Conservation (phyloP, 2,888 invertebrate species). For the Lingula anatina region DNA sequence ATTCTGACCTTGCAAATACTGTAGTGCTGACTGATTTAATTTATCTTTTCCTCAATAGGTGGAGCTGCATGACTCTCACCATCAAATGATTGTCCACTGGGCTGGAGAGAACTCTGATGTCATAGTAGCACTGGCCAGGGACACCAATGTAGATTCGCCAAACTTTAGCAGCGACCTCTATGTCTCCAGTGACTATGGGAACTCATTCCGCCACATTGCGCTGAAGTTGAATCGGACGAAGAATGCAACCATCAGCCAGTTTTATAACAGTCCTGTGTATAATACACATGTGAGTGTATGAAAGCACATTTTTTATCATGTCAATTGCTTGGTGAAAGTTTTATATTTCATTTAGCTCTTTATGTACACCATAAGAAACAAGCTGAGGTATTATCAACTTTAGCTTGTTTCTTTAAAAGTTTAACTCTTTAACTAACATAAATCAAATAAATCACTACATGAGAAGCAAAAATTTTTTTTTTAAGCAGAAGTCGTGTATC, state of each 20-base stretch:
- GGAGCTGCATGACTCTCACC: constrained; percentile 77
- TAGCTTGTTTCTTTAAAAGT: too few species aligned
- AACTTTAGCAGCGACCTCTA: constrained; percentile 67
- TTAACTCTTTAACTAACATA: too few species aligned
- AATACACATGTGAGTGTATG: constrained; percentile 73
- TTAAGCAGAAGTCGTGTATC: too few species aligned
- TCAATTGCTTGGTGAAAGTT: too few species aligned
- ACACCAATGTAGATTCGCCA: constrained; percentile 38
- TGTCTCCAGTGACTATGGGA: constrained; percentile 83
- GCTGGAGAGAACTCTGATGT: constrained; percentile 82
- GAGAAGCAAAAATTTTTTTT: too few species aligned
- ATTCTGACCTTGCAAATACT: too few species aligned
- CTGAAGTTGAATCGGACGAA: constrained; percentile 60
- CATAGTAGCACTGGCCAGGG: constrained; percentile 78
- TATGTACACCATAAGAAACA: too few species aligned
- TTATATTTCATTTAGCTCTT: too few species aligned
- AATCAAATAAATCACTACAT: too few species aligned
- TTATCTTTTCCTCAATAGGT: constrained; percentile 58
- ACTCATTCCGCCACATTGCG: constrained; percentile 71
- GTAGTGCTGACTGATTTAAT: too few species aligned
- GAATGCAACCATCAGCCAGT: constrained; percentile 75
- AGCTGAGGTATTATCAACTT: too few species aligned
- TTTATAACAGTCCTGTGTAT: constrained; percentile 76
- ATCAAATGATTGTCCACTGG: constrained; percentile 88
- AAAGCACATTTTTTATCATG: too few species aligned